Conservation (phyloP, 2,113 vertebrate species). For the Hippocampus barbouri region DNA sequence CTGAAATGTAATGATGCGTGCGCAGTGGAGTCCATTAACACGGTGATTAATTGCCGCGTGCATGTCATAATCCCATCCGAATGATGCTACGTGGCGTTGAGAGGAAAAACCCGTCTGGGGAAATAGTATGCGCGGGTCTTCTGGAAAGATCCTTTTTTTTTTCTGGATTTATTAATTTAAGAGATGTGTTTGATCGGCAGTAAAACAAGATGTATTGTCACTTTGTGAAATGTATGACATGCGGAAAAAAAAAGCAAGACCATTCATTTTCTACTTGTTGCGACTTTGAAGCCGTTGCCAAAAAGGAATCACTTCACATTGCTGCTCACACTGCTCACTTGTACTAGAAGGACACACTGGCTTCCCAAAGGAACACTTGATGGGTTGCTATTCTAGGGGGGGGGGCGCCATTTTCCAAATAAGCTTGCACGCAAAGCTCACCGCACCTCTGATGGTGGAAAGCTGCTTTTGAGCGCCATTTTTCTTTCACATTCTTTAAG, state of each 20-base stretch:
- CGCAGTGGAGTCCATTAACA: conserved; percentile 12
- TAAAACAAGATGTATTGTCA: neutral
- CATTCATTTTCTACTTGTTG: neutral
- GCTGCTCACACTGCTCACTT: neutral
- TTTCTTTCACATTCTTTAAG: no score
- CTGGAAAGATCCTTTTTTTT: neutral
- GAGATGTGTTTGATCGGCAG: neutral
- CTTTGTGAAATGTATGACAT: neutral
- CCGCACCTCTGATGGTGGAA: no score
- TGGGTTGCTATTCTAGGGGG: neutral
- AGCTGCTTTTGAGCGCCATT: no score
- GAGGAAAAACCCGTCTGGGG: neutral
- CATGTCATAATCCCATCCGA: conserved; percentile 18
- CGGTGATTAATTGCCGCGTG: conserved; percentile 11
- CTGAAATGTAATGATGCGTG: conserved; percentile 27
- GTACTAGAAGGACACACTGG: no score
- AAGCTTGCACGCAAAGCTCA: neutral
- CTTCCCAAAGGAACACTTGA: neutral
- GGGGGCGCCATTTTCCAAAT: neutral
- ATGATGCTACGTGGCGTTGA: conserved; percentile 4
- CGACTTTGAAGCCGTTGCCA: neutral
- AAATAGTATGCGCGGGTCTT: neutral
- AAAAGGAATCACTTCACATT: conserved; percentile 2
- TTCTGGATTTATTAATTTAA: neutral
- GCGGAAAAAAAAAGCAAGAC: neutral